phyloP scores from a whole-genome alignment of 2,113 vertebrate species.

The Ophthalmolycus amberensis region DNA sequence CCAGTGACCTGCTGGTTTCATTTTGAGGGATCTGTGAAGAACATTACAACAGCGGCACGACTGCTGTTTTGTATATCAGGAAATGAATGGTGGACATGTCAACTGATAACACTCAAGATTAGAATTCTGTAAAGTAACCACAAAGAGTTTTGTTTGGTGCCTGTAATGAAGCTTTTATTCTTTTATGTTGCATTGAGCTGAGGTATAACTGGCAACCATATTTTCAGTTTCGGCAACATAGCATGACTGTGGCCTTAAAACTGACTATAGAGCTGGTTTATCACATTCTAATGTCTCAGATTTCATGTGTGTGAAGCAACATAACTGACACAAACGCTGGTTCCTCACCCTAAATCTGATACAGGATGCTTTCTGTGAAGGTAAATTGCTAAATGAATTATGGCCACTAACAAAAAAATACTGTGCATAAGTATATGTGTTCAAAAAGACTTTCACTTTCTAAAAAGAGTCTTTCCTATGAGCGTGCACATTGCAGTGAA shows the following conservation, averaged over 20 bases:
- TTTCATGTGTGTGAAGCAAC: no score
- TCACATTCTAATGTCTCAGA: no score
- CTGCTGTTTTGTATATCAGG: not conserved
- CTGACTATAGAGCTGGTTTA: no score
- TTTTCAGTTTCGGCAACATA: no score
- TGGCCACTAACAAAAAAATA: not conserved
- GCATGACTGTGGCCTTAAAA: not conserved
- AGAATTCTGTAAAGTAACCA: not conserved
- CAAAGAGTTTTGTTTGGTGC: not conserved
- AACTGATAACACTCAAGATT: not conserved
- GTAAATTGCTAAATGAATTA: not conserved
- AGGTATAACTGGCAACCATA: not conserved
- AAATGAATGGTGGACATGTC: not conserved
- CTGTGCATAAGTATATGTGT: not conserved
- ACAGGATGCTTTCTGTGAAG: not conserved
- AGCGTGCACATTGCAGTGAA: constrained; percentile 5
- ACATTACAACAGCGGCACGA: not conserved
- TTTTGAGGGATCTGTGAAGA: not conserved
- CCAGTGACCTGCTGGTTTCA: not conserved
- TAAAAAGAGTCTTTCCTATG: not conserved
- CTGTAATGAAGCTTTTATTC: not conserved
- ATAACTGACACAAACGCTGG: not conserved
- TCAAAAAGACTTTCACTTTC: constrained; percentile 26
- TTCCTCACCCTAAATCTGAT: not conserved
- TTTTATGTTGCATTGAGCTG: not conserved